Percentiles rank a stretch among this genome's conserved stretches.
These are phyloP conservation scores for Numenius phaeopus DNA, from an alignment of 2,797 vertebrate genomes.

Conservation along the genomic window DNA sequence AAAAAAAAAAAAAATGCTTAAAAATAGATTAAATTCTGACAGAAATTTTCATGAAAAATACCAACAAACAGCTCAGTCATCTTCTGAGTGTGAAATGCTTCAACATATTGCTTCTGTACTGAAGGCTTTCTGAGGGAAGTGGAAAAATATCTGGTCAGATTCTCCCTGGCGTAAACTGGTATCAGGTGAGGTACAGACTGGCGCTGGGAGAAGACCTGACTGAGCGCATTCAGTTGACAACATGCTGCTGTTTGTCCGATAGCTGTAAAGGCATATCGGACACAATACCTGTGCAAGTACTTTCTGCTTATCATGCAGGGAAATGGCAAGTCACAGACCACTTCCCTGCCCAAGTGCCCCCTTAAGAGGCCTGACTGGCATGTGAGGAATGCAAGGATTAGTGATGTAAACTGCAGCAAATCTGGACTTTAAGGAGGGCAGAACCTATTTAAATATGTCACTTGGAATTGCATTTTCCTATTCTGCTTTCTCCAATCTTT, in stretches of 20 bases:
- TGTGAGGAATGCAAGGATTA: slow-evolving; percentile 71
- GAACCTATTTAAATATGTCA: background rate
- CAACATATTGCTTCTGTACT: background rate
- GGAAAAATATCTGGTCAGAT: background rate
- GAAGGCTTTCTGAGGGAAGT: background rate
- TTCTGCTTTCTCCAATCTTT: background rate
- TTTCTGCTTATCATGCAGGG: background rate
- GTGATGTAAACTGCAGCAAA: slow-evolving; percentile 50
- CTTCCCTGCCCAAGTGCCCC: slow-evolving; percentile 41
- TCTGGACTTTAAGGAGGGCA: background rate
- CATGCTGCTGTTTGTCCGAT: background rate
- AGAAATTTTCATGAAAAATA: background rate
- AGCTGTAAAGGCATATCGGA: background rate
- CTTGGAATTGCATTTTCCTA: background rate
- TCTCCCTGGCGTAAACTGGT: background rate
- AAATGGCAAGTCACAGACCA: slow-evolving; percentile 1
- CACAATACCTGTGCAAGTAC: background rate
- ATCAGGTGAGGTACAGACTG: background rate
- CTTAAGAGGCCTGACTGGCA: slow-evolving; percentile 53
- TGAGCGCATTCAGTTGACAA: background rate
- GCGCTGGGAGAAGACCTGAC: background rate
- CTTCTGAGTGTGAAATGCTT: background rate
- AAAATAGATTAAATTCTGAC: background rate
- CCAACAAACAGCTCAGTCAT: background rate
- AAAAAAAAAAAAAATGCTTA: background rate